These are phyloP conservation scores for Pachyuromys duprasi DNA, from an alignment of 2,797 vertebrate genomes.

Conservation along the genomic window DNA sequence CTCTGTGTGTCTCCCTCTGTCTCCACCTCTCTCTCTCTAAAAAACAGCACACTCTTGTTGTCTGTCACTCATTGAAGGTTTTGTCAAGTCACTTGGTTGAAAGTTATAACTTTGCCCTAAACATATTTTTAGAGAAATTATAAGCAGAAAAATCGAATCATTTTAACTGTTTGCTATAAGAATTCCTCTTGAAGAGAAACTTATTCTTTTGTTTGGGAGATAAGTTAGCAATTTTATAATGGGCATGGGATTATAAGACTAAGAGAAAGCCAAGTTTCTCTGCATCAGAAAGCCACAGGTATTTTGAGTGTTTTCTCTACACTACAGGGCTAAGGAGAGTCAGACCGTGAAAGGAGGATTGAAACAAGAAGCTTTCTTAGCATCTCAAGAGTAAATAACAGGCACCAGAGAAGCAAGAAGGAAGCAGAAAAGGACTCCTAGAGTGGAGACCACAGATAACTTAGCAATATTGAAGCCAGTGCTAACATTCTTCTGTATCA, in stretches of 20 bases:
- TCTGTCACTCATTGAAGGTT: conserved; percentile 18
- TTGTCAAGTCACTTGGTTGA: conserved; percentile 40
- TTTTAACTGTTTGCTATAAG: conserved; percentile 29
- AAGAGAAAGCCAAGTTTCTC: conserved; percentile 62
- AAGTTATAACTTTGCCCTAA: neutral
- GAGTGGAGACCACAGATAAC: neutral
- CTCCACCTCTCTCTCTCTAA: neutral
- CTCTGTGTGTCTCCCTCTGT: neutral
- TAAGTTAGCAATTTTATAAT: neutral
- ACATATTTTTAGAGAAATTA: conserved; percentile 53
- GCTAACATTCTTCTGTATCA: neutral
- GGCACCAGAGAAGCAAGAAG: neutral
- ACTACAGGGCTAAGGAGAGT: neutral
- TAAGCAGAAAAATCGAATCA: neutral
- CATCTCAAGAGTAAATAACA: conserved; percentile 16
- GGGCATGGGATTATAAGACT: neutral
- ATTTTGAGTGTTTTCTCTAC: conserved; percentile 58
- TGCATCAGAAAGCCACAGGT: conserved; percentile 64
- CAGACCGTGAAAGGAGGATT: neutral
- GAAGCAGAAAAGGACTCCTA: neutral
- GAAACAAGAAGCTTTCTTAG: conserved; percentile 42
- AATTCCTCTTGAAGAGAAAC: conserved; percentile 53
- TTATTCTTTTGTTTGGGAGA: conserved; percentile 50
- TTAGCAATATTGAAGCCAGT: neutral
- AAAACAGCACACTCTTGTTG: neutral